Conservation (phyloP, 2,797 vertebrate genomes). For the Pterois miles region DNA sequence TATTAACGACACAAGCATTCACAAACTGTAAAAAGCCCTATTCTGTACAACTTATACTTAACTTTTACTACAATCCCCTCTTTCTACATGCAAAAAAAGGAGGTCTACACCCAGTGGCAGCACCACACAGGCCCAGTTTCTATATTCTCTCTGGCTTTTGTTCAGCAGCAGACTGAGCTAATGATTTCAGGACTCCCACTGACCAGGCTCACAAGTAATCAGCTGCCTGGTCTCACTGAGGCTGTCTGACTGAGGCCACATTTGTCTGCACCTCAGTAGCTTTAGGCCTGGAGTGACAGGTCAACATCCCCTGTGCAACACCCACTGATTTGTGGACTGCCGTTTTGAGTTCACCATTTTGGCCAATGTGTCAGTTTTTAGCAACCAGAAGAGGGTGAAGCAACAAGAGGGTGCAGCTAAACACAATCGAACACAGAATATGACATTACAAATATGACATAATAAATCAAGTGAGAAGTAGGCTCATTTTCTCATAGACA, state of each 20-base stretch:
- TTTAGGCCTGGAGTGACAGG: neutral
- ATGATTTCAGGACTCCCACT: conserved; percentile 6
- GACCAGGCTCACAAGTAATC: neutral
- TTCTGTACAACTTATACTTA: conserved; percentile 2
- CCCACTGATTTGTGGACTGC: too few relatives aligned
- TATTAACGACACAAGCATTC: neutral
- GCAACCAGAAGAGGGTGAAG: too few relatives aligned
- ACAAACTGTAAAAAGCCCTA: neutral
- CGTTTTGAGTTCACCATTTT: too few relatives aligned
- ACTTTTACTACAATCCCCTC: neutral
- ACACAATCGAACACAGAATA: too few relatives aligned
- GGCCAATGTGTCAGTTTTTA: too few relatives aligned
- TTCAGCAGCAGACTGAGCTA: conserved; percentile 35
- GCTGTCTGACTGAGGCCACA: neutral
- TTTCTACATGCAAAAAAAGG: neutral
- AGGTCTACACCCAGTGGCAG: conserved; percentile 11
- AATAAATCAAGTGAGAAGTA: too few relatives aligned
- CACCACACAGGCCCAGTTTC: conserved; percentile 30
- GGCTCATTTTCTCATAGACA: too few relatives aligned
- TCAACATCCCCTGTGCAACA: neutral
- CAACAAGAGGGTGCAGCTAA: too few relatives aligned
- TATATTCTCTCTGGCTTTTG: conserved; percentile 41
- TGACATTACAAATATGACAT: too few relatives aligned
- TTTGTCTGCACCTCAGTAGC: neutral
- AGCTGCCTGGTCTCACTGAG: neutral